Base-by-base conservation (phyloP, 2,797 vertebrate species). In the Heterohyrax brucei region DNA sequence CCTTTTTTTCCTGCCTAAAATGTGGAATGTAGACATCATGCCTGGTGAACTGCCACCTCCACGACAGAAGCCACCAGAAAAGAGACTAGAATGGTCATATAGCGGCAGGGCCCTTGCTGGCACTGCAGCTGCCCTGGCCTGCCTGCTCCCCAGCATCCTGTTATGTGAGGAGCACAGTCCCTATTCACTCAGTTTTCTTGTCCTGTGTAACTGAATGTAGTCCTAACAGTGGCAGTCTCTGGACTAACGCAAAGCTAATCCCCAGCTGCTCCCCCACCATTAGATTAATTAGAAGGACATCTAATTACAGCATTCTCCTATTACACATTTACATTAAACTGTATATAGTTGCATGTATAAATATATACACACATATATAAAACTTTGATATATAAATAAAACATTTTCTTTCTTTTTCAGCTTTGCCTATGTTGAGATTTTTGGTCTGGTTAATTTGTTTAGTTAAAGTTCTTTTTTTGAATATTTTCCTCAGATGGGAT, bases 401-500 rank as follows among this genome's bases (percentile, higher is more conserved):
- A 3, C 7, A 2, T n/a, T 72, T 87, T 77, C 53, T 53, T 88
- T 83, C 46, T 26, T 82, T 62, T 79, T 79, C 24, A n/a, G 14
- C 39, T 66, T 82, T 76, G 48, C 33, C 82, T 61, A 75, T 72
- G 53, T 56, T 93, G 87, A 87, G 66, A 92, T 70, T 91, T 87
- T 7, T 33, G 14, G 82, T 81, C 30, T 70, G 46, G 64, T 48
- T 87, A n/a, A 48, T 44, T 88, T 28, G 64, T 85, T 53, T 33
- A 70, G 14, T 59, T 85, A 50, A 73, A 59, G 30, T 50, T 72
- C 12, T 64, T 22, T 91, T 91, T 44, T 26, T 33, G 7, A 73
- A 10, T 33, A 33, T 78, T 90, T 59, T 88, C 30, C 19, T 87
- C 33, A 84, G 30, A 75, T 86, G 72, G 76, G 61, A 48, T 48